Base-by-base conservation (phyloP, 2,113 vertebrate species). In the Nansenia antarctica region DNA sequence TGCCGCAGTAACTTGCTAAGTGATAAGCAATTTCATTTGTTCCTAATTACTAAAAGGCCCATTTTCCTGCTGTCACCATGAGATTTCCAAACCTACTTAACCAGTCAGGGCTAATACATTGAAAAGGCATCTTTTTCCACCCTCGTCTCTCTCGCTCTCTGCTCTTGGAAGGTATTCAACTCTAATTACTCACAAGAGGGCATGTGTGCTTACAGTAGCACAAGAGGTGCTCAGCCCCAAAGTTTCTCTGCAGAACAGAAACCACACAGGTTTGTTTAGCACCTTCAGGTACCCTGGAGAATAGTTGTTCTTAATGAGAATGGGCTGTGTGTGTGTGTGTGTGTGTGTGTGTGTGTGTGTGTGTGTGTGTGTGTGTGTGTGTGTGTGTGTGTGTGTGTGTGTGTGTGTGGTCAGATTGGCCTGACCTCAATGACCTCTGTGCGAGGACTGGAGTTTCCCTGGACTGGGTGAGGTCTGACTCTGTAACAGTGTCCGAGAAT, bases 11-110 rank as follows among this genome's bases (percentile, higher is more conserved):
- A 87, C 84, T 88, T 78, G 53, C 79, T 85, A 88, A 90, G 85
- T 89, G 89, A 90, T 90, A 90, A 91, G 89, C 84, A 84, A 88
- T 90, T 88, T 88, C 73, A 88, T 91, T 91, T 91, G 86, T 89
- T 90, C 82, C 85, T 91, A 91, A 92, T 92, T 91, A 91, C 82
- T 65, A 84, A 84, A 79, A 85, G 83, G 76, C 83, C 79, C 85
- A 85, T 91, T 92, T 88, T 88, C 80, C 76, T 65, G 74, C 76
- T 79, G 83, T 85, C 86, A 85, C 69, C 70, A 90, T 84, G 86
- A 88, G 79, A 85, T 88, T 86, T 86, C 71, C 78, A 86, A 92
- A 86, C 82, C 77, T 81, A 72, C 82, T 86, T 87, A 87, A 85
- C 83, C 85, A 85, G 76, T 75, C 76, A 76, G 73, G 79, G 78